phyloP scores from a whole-genome alignment of 35 echinoderm and acorn worm genomes.

The Hemicentrotus pulcherrimus region DNA sequence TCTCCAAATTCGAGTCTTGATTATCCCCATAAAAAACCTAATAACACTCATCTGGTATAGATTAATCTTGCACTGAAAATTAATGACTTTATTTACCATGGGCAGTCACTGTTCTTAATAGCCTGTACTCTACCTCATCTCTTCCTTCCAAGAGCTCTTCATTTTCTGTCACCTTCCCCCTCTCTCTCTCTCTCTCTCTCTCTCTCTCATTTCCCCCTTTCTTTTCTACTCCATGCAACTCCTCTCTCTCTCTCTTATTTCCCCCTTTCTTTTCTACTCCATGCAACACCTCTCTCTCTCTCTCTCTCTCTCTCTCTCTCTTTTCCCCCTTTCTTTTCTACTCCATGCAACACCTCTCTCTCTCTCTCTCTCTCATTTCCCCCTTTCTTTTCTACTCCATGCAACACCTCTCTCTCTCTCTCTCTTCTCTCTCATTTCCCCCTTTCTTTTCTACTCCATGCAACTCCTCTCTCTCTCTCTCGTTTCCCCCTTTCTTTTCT shows the following conservation, averaged over 20 bases:
- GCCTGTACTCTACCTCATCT: neutral
- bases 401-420: too few relatives aligned
- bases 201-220: neutral
- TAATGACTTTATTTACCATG: too few relatives aligned
- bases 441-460: neutral
- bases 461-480: too few relatives aligned
- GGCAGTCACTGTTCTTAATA: neutral
- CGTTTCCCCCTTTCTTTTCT: neutral
- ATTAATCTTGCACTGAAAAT: too few relatives aligned
- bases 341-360: neutral
- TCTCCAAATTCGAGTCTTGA: too few relatives aligned
- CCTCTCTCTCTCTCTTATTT: neutral
- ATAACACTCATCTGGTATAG: too few relatives aligned
- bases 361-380: too few relatives aligned
- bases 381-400: too few relatives aligned
- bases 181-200: neutral
- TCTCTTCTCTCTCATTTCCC: neutral
- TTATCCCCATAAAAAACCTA: too few relatives aligned
- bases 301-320: neutral
- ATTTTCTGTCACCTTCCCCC: too few relatives aligned
- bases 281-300: too few relatives aligned
- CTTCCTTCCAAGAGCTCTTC: neutral
- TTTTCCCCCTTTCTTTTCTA: neutral
- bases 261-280: neutral
- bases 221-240: neutral